phyloP scores from a whole-genome alignment of 2,888 invertebrate species.

The Pyrrhia umbra region DNA sequence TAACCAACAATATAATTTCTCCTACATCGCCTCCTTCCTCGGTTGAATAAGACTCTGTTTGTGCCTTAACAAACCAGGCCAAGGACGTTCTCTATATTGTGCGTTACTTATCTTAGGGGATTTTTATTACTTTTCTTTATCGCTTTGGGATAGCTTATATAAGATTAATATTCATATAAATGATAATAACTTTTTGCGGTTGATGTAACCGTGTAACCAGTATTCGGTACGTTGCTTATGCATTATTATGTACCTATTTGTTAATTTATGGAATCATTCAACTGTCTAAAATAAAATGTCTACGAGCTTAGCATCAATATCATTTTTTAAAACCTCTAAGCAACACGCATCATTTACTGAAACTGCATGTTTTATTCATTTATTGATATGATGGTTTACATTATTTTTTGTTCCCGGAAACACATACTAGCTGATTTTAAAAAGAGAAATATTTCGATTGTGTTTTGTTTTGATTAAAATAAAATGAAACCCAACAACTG shows the following conservation, averaged over 20 bases:
- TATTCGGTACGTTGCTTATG: neutral
- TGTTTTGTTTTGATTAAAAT: too few species aligned
- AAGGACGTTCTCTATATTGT: slow-evolving; percentile 34
- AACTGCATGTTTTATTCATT: too few species aligned
- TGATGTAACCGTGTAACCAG: neutral
- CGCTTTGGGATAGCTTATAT: slow-evolving; percentile 46
- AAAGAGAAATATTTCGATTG: too few species aligned
- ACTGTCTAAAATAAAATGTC: neutral
- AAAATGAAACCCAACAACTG: too few species aligned
- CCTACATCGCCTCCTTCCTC: slow-evolving; percentile 32
- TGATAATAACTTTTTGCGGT: slow-evolving; percentile 41
- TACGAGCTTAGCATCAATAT: neutral
- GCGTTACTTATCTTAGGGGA: slow-evolving; percentile 49
- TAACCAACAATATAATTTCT: slow-evolving; percentile 55
- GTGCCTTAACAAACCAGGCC: slow-evolving; percentile 55
- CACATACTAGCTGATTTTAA: too few species aligned
- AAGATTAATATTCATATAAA: slow-evolving; percentile 50
- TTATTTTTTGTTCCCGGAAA: too few species aligned
- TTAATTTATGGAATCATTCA: neutral
- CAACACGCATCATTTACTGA: too few species aligned
- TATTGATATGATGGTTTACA: too few species aligned
- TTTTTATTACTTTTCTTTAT: slow-evolving; percentile 63
- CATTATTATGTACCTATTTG: neutral
- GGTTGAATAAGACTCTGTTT: slow-evolving; percentile 56
- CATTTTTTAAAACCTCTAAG: neutral